Evolutionary conservation across 1,140 invertebrate species (phyloP).

Genomic region (Aphis craccivora): DNA sequence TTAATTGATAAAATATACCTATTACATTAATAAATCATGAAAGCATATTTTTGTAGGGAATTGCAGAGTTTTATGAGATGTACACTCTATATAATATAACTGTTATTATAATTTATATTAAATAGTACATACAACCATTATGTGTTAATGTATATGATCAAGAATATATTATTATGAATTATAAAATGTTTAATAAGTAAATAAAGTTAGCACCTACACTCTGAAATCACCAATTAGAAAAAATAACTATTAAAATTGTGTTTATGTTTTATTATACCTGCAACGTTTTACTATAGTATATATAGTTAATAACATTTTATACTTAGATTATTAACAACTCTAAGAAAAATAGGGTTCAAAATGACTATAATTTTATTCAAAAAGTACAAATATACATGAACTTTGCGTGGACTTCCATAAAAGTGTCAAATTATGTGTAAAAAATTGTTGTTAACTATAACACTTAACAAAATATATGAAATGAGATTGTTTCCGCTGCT

Average conservation of each 20-base stretch:
- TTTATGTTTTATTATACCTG: not conserved
- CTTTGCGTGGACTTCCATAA: not conserved
- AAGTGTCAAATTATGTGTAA: slow-evolving; percentile 3
- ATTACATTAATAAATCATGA: not conserved
- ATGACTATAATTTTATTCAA: not conserved
- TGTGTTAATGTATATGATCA: not conserved
- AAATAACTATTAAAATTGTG: not conserved
- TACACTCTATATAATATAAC: not conserved
- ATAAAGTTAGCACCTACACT: not conserved
- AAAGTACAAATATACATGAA: not conserved
- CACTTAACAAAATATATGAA: not conserved
- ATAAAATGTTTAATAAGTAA: not conserved
- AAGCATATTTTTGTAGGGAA: not conserved
- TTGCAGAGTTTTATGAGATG: not conserved
- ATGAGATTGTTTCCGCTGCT: not conserved
- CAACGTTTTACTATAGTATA: not conserved
- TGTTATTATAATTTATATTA: not conserved
- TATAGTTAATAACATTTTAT: not conserved
- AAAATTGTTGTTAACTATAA: not conserved
- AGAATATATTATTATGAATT: not conserved
- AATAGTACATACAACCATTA: not conserved
- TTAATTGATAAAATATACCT: not conserved
- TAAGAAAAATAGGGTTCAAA: not conserved
- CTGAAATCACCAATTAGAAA: not conserved
- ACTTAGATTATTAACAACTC: not conserved